phyloP scores from a whole-genome alignment of 64 coral and sea anemone genomes.

The Porites australiensis region DNA sequence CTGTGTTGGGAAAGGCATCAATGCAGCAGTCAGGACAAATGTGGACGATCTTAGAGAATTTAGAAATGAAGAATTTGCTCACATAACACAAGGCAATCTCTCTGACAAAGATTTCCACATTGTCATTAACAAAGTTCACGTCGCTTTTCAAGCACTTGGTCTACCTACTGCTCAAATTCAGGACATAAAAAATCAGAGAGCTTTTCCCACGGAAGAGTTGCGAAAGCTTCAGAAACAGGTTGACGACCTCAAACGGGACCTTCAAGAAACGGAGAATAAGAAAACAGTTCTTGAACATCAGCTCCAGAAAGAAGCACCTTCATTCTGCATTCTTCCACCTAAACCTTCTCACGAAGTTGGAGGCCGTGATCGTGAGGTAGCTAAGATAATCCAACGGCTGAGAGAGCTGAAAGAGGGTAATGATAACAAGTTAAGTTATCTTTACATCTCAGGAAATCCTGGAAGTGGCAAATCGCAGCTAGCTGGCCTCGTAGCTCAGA shows the following conservation, averaged over 20 bases:
- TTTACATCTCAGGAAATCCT: neutral
- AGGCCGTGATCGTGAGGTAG: too few relatives aligned
- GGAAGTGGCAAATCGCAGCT: too few relatives aligned
- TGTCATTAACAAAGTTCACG: too few relatives aligned
- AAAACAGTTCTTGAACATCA: neutral
- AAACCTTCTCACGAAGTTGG: too few relatives aligned
- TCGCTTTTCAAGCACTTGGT: neutral
- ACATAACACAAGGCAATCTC: neutral
- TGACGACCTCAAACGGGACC: neutral
- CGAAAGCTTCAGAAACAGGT: neutral
- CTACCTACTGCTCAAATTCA: neutral
- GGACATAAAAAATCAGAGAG: neutral
- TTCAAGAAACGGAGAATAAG: neutral
- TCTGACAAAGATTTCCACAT: neutral
- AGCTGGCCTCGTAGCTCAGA: neutral
- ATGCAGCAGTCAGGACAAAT: neutral
- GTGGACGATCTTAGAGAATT: conserved; percentile 44
- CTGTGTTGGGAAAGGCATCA: conserved; percentile 3
- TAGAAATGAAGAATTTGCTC: neutral
- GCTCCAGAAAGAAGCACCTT: neutral
- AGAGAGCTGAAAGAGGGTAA: too few relatives aligned
- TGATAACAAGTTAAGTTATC: neutral
- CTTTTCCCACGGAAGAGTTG: conserved; percentile 8
- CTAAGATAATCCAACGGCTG: too few relatives aligned
- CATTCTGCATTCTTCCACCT: conserved; percentile 1